Evolutionary conservation across 2,888 invertebrate species (phyloP), one percentile per base, ranked within the genome.

Genomic region (Hoplodrina blanda): DNA sequence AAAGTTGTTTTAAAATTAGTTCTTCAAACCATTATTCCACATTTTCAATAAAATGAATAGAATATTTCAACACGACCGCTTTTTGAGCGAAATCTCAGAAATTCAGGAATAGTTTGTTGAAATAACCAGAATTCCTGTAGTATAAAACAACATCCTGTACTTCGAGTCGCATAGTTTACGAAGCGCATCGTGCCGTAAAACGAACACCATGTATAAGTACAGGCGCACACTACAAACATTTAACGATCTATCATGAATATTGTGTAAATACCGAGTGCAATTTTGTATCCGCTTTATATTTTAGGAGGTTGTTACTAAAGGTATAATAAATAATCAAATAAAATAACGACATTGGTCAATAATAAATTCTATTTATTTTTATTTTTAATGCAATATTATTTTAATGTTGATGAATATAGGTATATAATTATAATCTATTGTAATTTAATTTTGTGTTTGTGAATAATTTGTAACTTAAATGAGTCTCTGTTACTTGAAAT

Each of bases 91-190:
- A 64, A 64, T 71, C 68, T 63, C 46, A 64, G 79, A 68, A 75
- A 62, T 65, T 62, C 71, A 71, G 56, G 44, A 80, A 79, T 82
- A 82, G 76, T 82, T 71, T 61, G 60, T 53, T 56, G 52, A 50
- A 80, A 73, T 69, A 63, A 69, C 52, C 71, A 53, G 61, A 66
- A 69, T 78, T 80, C 73, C 70, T 59, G 49, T 41, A 41, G 41
- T 60, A 72, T 78, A 74, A 80, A 80, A 78, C 65, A 62, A 70
- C 76, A 69, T 73, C 62, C 71, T 72, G 68, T 66, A 62, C 63
- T 69, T 59, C n/a, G 68, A 64, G 61, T 63, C 56, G 62, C 69
- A 76, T 73, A 76, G 76, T 82, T 82, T 80, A 73, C 53, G 75
- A 62, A 73, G 69, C 78, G 75, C 71, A 78, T 46, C 71, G 76